Conservation (phyloP, 2,888 invertebrate genomes). For the Coenonympha glycerion region DNA sequence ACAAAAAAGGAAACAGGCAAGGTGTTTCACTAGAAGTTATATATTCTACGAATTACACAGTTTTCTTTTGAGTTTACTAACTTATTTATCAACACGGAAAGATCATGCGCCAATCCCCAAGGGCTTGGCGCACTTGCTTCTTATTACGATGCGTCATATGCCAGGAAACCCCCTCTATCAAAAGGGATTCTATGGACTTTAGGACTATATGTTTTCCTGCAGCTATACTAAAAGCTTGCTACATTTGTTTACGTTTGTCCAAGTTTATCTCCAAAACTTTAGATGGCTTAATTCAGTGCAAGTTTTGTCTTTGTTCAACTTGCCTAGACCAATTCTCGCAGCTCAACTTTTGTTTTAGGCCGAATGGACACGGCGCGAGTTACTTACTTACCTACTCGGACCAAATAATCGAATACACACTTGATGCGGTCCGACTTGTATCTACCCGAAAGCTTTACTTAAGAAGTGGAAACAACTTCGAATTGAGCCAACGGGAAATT, state of each 20-base stretch:
- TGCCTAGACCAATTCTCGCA: not conserved
- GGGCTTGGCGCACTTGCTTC: not conserved
- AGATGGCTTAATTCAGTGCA: slow-evolving; percentile 27
- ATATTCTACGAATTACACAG: not conserved
- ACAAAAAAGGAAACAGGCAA: too few species aligned
- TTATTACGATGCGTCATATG: slow-evolving; percentile 8
- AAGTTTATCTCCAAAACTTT: slow-evolving; percentile 16
- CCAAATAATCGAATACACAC: not conserved
- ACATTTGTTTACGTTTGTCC: slow-evolving; percentile 21
- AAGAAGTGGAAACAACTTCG: too few species aligned
- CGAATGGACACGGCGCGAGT: not conserved
- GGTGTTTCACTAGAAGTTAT: too few species aligned
- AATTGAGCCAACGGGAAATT: too few species aligned
- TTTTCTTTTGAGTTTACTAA: not conserved
- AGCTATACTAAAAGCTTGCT: slow-evolving; percentile 6
- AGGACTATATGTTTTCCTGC: too few species aligned
- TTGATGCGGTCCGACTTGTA: not conserved
- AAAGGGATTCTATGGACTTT: slow-evolving; percentile 13
- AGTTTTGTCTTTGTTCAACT: slow-evolving; percentile 22
- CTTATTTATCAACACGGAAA: not conserved
- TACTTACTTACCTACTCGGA: too few species aligned
- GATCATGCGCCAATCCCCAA: not conserved
- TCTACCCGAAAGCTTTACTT: too few species aligned
- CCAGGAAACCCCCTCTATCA: slow-evolving; percentile 9
- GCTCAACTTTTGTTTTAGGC: slow-evolving; percentile 14